Evolutionary conservation across 2,113 vertebrate species (phyloP).

Genomic region (Phrynocephalus versicolor): DNA sequence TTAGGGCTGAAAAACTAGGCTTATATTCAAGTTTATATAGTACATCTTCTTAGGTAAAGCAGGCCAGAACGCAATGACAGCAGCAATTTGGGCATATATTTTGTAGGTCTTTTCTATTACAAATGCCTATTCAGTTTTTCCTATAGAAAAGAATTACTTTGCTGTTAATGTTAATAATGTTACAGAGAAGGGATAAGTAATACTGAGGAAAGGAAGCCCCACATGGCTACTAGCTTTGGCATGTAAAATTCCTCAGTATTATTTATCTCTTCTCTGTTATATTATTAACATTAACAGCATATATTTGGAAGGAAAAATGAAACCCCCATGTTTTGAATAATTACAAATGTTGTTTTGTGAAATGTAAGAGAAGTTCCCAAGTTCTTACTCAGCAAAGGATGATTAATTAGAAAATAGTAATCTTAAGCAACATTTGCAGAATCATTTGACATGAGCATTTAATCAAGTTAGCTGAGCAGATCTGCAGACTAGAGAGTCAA

Average conservation of each 20-base stretch:
- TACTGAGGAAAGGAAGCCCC: constrained; percentile 47
- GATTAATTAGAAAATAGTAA: constrained; percentile 12
- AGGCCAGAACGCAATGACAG: constrained; percentile 45
- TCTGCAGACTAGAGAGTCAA: background rate
- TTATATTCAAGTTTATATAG: too few species aligned
- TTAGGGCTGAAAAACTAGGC: too few species aligned
- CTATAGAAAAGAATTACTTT: constrained; percentile 56
- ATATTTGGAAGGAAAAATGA: constrained; percentile 31
- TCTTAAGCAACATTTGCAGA: constrained; percentile 1
- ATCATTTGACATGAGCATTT: background rate
- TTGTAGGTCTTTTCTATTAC: constrained; percentile 52
- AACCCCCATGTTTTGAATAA: background rate
- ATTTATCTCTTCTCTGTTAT: constrained; percentile 31
- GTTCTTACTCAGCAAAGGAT: constrained; percentile 1
- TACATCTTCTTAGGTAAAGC: constrained; percentile 23
- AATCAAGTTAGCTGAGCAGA: background rate
- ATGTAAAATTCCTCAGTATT: constrained; percentile 36
- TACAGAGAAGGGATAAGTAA: constrained; percentile 48
- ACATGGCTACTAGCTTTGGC: constrained; percentile 45
- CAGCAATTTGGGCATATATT: constrained; percentile 58
- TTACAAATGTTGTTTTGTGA: background rate
- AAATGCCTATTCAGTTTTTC: constrained; percentile 50
- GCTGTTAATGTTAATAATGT: constrained; percentile 56
- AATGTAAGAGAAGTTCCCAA: constrained; percentile 21
- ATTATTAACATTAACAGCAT: too few species aligned